Base-by-base conservation (phyloP, 2,113 vertebrate genomes). In the sheep (Ovis aries) region DNA sequence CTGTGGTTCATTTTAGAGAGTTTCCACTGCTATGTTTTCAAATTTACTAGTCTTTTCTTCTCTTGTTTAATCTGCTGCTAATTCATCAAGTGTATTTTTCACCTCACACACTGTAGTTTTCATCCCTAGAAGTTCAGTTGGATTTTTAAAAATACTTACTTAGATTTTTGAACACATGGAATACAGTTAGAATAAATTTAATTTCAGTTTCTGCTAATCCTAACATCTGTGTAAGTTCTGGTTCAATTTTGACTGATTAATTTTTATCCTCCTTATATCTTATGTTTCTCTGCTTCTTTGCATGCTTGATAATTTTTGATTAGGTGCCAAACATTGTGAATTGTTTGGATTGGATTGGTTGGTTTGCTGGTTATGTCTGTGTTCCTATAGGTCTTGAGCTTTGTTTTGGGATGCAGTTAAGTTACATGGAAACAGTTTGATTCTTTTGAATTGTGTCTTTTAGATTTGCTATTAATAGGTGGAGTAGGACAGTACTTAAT, bases 141-240 rank as follows among this genome's bases (percentile, higher is more conserved):
- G 21, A 23, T 19, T 91, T 52, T 96, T 90, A 29, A 48, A 43
- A 94, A 86, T 89, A 80, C 19, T 43, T 64, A 52, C 23, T 59
- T 90, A 90, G 31, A 13, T 93, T 71, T 91, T 90, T 81, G 60
- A 91, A 62, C 50, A 53, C 43, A 43, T 43, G 17, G 31, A 23
- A 8, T 74, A 52, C 33, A 87, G 57, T 81, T 91, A 84, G 52
- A 92, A 88, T 89, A 74, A 25, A 86, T 10, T 62, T 92, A 53
- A 48, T 92, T 91, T 88, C 6, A 40, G 78, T 83, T 97, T 95
- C 33, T 96, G n/a, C 67, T 88, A 83, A 83, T 85, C 88, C 15
- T 91, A 60, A 64, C 52, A 67, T 84, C 53, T 50, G 31, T 89
- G 36, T 80, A 10, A 43, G 13, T 91, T 97, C 43, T 82, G 40